These are phyloP conservation scores for Artibeus jamaicensis DNA, from an alignment of 2,797 vertebrate genomes.

Conservation along the genomic window DNA sequence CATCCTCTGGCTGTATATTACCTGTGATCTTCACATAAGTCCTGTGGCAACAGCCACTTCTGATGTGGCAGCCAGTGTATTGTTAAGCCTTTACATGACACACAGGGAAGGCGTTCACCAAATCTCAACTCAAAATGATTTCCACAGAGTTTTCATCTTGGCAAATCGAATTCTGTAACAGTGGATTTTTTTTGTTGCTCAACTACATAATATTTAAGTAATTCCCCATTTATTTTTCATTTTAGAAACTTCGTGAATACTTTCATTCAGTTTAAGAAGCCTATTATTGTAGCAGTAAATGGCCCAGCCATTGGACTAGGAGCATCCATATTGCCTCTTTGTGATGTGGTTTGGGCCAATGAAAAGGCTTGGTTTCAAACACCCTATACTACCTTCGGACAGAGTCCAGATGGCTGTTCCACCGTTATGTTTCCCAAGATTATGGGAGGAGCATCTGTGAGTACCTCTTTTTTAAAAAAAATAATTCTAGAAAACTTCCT, in stretches of 20 bases:
- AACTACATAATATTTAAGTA: slow-evolving; percentile 57
- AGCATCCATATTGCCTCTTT: slow-evolving; percentile 95
- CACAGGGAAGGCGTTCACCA: neutral
- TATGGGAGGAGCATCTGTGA: slow-evolving; percentile 97
- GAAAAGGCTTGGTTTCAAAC: slow-evolving; percentile 99
- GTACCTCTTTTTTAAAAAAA: slow-evolving; percentile 77
- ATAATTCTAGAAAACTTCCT: slow-evolving; percentile 16
- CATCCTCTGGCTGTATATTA: neutral
- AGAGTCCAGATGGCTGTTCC: slow-evolving; percentile 96
- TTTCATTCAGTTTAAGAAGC: slow-evolving; percentile 99
- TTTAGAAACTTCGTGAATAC: slow-evolving; percentile 97
- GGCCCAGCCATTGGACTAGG: slow-evolving; percentile 96
- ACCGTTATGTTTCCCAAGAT: slow-evolving; percentile 95
- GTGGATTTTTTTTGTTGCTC: slow-evolving; percentile 62
- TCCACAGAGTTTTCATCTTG: neutral
- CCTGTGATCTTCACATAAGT: accelerated
- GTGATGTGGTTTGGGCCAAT: slow-evolving; percentile 98
- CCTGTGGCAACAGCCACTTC: neutral
- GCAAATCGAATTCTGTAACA: neutral
- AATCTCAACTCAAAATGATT: neutral
- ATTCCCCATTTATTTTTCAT: slow-evolving; percentile 59
- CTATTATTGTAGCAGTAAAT: slow-evolving; percentile 95
- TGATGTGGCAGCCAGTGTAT: accelerated
- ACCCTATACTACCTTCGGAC: slow-evolving; percentile 94
- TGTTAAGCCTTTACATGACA: neutral